Evolutionary conservation across 2,888 invertebrate species (phyloP), one percentile per base, ranked within the genome.

Genomic region (Heliconius sara): DNA sequence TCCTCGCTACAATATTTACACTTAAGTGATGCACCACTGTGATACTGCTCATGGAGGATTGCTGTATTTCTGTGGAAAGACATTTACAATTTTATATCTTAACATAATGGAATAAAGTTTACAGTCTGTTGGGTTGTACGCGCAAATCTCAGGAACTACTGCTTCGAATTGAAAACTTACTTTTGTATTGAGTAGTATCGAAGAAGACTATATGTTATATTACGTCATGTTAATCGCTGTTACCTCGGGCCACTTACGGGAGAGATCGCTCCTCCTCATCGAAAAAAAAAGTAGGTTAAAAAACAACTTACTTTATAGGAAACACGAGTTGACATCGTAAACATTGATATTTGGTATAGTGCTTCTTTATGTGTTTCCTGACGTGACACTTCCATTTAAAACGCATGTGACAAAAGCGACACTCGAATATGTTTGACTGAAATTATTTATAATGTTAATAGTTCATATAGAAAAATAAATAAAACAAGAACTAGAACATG

Each of bases 1-100:
- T 92, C 91, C 74, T 93, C 90, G n/a, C 88, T 86, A 70, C 95
- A 95, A 73, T 91, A 89, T 3, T 83, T 84, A 74, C 95, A 95
- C 63, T 91, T 92, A 75, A 88, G 91, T 0, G 86, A 88, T 0
- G 89, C 86, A 0, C 95, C 95, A 63, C 90, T 94, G 80, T 95
- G 95, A 57, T 88, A 92, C 30, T 93, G 92, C 65, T 94, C 92
- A 39, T 95, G 95, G 2, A 93, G 88, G 0, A 92, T 78, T 0
- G 94, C 94, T 2, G 94, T 90, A 39, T 87, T 88, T 81, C 94
- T 94, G 87, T 73, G 87, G 89, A 34, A 30, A 39, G 27, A n/a
- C 47, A 27, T 27, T 3, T n/a, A 60, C 10, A 60, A 60, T 52
- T 7, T 52, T 52, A 52, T 52, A 52, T 19, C 7, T 7, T 19